A percentile compares a stretch with the other conserved stretches of the same genome.
phyloP scores from a whole-genome alignment of 2,113 vertebrate species.

The Loxodonta africana region DNA sequence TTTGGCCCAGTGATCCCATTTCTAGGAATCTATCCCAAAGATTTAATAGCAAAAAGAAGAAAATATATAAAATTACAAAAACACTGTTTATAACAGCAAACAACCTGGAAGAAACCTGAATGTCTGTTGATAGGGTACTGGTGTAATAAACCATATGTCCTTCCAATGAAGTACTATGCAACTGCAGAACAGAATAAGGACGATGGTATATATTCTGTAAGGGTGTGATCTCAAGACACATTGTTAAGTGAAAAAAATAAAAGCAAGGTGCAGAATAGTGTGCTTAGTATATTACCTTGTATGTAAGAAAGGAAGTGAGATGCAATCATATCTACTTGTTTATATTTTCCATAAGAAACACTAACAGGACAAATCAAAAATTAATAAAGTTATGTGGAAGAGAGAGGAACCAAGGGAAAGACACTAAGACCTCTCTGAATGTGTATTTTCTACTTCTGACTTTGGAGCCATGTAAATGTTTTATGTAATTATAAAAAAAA shows the following conservation, averaged over 20 bases:
- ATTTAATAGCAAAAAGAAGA: not conserved
- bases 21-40: not conserved
- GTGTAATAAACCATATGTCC: not conserved
- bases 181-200: not conserved
- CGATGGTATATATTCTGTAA: not conserved
- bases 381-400: constrained; percentile 11
- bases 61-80: not conserved
- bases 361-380: not conserved
- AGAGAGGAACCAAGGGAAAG: not conserved
- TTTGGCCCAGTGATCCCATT: not conserved
- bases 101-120: not conserved
- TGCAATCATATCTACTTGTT: not conserved
- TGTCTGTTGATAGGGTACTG: not conserved
- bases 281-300: not conserved
- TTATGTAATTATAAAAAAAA: not conserved
- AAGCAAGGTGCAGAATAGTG: not conserved
- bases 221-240: not conserved
- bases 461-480: not conserved
- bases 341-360: constrained; percentile 5
- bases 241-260: not conserved
- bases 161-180: not conserved
- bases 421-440: not conserved
- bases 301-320: not conserved
- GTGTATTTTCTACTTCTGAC: not conserved
- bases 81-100: not conserved